A percentile compares a stretch with the other conserved stretches of the same genome.
These are phyloP conservation scores for Bedellia somnulentella DNA, from an alignment of 2,888 invertebrate genomes.

Conservation along the genomic window DNA sequence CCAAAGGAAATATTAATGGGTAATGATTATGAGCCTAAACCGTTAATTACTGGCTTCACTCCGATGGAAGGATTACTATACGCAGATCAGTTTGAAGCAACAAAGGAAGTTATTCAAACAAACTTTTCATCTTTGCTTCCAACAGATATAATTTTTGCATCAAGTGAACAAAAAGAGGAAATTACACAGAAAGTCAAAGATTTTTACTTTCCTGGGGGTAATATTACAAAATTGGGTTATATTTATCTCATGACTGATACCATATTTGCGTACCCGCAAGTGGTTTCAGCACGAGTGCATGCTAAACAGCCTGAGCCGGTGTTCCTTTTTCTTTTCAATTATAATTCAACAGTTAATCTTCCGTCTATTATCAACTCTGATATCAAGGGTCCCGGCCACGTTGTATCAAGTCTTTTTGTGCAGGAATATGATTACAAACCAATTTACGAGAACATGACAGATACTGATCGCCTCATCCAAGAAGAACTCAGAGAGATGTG, in stretches of 20 bases:
- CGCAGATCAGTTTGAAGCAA: not conserved
- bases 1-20: conserved; percentile 2
- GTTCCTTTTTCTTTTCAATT: conserved; percentile 1
- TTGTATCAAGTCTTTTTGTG: not conserved
- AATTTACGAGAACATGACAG: conserved; percentile 2
- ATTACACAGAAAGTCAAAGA: not conserved
- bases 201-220: conserved; percentile 1
- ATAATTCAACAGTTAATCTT: not conserved
- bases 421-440: not conserved
- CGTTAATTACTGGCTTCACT: conserved; percentile 3
- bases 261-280: conserved; percentile 1
- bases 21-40: conserved; percentile 2
- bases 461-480: not conserved
- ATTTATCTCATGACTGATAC: conserved; percentile 2
- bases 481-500: conserved; percentile 2
- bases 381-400: conserved; percentile 3
- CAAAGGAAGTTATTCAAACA: not conserved
- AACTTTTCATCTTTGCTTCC: conserved; percentile 1
- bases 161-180: not conserved
- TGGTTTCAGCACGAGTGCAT: conserved; percentile 2
- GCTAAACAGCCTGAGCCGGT: conserved; percentile 1
- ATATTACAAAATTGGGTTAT: not conserved
- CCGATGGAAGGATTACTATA: conserved; percentile 1
- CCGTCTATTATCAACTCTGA: not conserved
- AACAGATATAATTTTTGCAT: not conserved